Evolutionary conservation across 2,113 vertebrate genomes (phyloP).

Genomic region (Ictalurus furcatus): DNA sequence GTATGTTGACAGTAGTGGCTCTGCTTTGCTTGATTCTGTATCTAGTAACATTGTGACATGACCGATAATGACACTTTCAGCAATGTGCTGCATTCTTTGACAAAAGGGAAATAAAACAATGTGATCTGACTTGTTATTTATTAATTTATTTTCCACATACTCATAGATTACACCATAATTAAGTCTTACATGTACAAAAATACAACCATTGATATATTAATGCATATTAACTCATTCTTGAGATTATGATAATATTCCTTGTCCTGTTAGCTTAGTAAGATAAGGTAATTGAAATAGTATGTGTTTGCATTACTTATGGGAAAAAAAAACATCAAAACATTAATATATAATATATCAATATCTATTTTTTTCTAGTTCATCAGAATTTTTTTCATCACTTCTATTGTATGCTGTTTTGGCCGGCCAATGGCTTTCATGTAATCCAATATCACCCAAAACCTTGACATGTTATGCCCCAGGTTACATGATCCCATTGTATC

Average conservation of each 20-base stretch:
- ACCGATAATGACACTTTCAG: background rate
- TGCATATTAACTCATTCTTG: background rate
- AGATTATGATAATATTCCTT: background rate
- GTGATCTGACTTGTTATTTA: background rate
- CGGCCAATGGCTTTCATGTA: conserved; percentile 14
- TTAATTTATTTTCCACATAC: background rate
- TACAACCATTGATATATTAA: background rate
- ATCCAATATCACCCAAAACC: conserved; percentile 23
- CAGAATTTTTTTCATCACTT: background rate
- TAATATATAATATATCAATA: background rate
- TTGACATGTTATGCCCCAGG: conserved; percentile 5
- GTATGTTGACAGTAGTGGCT: background rate
- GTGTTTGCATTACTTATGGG: background rate
- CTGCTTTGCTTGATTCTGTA: background rate
- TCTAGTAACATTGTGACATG: background rate
- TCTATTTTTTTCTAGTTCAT: background rate
- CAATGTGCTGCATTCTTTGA: background rate
- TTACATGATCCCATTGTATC: conserved; percentile 28
- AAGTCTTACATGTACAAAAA: background rate
- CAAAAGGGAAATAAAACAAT: background rate
- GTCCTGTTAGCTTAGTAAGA: no score
- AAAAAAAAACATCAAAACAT: background rate
- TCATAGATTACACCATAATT: background rate
- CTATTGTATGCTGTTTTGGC: background rate
- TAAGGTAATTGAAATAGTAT: background rate